Percentiles rank a stretch among this genome's conserved stretches.
These are phyloP conservation scores for Nycticebus coucang DNA, from an alignment of 2,113 vertebrate genomes.

Conservation along the genomic window DNA sequence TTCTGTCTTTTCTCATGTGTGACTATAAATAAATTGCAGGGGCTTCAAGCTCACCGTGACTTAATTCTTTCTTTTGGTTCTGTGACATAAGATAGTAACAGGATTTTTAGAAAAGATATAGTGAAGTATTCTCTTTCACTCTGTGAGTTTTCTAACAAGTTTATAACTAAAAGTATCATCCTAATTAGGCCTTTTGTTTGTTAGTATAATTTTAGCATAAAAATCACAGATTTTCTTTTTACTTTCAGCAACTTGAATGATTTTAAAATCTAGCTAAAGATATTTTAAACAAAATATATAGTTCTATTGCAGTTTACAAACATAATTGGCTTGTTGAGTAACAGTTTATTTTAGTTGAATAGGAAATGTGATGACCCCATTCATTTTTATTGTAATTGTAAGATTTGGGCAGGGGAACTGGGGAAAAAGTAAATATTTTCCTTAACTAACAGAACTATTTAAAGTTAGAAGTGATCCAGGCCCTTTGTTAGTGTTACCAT, in stretches of 20 bases:
- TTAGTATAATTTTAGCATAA: conserved; percentile 28
- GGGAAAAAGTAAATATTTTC: not conserved
- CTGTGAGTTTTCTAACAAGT: not conserved
- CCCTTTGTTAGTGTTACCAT: not conserved
- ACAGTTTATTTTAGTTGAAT: conserved; percentile 42
- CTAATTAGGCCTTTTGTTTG: not conserved
- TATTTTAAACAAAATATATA: conserved; percentile 33
- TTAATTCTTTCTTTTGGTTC: not conserved
- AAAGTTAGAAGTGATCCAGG: not conserved
- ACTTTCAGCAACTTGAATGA: not conserved
- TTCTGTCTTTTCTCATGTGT: not conserved
- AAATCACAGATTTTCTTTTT: conserved; percentile 10
- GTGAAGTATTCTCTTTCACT: not conserved
- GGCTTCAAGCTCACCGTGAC: not conserved
- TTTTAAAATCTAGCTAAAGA: conserved; percentile 34
- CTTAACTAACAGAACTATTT: not conserved
- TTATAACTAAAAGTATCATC: not conserved
- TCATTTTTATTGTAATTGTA: conserved; percentile 34
- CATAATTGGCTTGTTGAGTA: not conserved
- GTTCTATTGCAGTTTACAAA: not conserved
- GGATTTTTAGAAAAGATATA: not conserved
- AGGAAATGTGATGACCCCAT: not conserved
- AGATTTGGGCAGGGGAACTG: not conserved
- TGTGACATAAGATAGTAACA: not conserved
- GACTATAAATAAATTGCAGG: not conserved